phyloP scores from a whole-genome alignment of 2,113 vertebrate species.

The Cyanoderma ruficeps region DNA sequence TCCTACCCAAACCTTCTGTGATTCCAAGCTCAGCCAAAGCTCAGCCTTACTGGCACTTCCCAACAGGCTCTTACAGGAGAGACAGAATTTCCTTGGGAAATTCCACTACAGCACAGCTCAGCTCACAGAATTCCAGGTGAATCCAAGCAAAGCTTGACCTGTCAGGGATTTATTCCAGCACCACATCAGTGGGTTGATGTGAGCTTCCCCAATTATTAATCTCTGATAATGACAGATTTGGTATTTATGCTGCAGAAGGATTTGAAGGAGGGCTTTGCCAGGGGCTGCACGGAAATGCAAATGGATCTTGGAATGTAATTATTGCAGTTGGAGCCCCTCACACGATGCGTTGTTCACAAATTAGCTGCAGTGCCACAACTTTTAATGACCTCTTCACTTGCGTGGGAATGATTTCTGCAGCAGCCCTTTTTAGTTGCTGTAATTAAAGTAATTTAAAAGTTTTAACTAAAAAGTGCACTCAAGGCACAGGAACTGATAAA shows the following conservation, averaged over 20 bases:
- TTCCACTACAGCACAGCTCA: not conserved
- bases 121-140: not conserved
- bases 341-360: not conserved
- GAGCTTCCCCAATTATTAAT: not conserved
- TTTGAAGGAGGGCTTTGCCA: not conserved
- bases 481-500: constrained; percentile 37
- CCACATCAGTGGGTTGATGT: accelerated
- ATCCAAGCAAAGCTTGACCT: not conserved
- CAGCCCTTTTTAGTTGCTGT: constrained; percentile 4
- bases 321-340: not conserved
- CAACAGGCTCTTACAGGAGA: accelerated
- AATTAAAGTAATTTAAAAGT: constrained; percentile 64
- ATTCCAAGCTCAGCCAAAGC: not conserved
- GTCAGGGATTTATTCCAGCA: not conserved
- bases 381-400: constrained; percentile 30
- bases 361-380: not conserved
- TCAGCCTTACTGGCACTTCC: not conserved
- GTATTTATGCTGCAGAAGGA: not conserved
- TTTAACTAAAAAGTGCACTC: constrained; percentile 59
- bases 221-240: not conserved
- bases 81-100: not conserved
- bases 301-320: not conserved
- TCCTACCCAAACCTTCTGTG: not conserved
- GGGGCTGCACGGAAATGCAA: not conserved
- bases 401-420: not conserved